Evolutionary conservation across 92 coral and sea anemone species (phyloP).

Genomic region (Phenganax stokvisi): DNA sequence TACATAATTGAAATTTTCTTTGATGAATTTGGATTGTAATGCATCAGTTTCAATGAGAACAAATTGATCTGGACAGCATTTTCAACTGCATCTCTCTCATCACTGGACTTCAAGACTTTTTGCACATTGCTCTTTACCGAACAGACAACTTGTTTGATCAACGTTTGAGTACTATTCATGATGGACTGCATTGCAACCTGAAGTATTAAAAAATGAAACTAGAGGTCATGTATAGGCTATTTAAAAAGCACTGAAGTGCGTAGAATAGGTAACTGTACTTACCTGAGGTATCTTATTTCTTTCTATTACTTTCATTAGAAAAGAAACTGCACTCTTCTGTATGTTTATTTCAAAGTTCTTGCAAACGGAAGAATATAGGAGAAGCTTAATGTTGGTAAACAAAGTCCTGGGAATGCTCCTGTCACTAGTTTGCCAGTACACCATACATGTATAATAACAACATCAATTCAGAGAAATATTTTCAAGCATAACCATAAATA

Average conservation of each 20-base stretch:
- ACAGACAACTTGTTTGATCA: slow-evolving; percentile 27
- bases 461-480: neutral
- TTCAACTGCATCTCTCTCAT: neutral
- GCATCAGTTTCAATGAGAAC: slow-evolving; percentile 20
- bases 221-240: too few relatives aligned
- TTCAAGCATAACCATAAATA: neutral
- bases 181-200: slow-evolving; percentile 31
- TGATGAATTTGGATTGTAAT: slow-evolving; percentile 19
- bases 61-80: slow-evolving; percentile 10
- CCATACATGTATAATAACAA: too few relatives aligned
- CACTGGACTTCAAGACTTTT: neutral
- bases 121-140: slow-evolving; percentile 6
- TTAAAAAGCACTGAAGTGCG: too few relatives aligned
- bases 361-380: neutral
- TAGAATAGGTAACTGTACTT: neutral
- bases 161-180: slow-evolving; percentile 21
- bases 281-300: slow-evolving; percentile 40
- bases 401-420: neutral
- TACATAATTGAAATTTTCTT: slow-evolving; percentile 32
- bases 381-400: neutral
- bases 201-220: neutral
- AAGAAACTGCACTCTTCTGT: slow-evolving; percentile 22
- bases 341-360: slow-evolving; percentile 9
- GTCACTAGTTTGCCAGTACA: too few relatives aligned
- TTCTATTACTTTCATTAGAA: slow-evolving; percentile 17